phyloP scores from a whole-genome alignment of 2,113 vertebrate genomes.

The Anolis carolinensis region DNA sequence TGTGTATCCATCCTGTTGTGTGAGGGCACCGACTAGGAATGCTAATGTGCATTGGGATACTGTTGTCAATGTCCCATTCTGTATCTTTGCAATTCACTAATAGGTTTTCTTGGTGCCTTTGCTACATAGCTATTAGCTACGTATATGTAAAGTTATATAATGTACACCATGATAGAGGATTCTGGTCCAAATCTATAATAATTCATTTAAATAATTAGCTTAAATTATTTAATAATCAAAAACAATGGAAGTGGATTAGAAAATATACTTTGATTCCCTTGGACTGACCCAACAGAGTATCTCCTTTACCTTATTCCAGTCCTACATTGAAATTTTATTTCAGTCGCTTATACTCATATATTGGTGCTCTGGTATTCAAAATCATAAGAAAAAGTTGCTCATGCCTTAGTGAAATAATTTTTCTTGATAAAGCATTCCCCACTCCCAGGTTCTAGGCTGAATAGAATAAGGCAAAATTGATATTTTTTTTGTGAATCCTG shows the following conservation, averaged over 20 bases:
- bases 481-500: slow-evolving; percentile 65
- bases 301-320: background rate
- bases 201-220: background rate
- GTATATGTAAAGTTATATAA: background rate
- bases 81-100: too few relatives aligned
- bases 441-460: slow-evolving; percentile 50
- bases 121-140: too few relatives aligned
- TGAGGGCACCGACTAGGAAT: too few relatives aligned
- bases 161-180: background rate
- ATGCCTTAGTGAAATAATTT: slow-evolving; percentile 52
- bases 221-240: too few relatives aligned
- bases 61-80: too few relatives aligned
- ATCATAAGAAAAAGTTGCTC: slow-evolving; percentile 42
- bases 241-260: background rate
- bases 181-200: background rate
- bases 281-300: background rate
- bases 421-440: slow-evolving; percentile 9
- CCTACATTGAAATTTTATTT: slow-evolving; percentile 43
- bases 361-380: slow-evolving; percentile 48
- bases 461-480: slow-evolving; percentile 48
- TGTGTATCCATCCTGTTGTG: too few relatives aligned
- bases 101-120: too few relatives aligned
- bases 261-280: background rate
- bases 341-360: slow-evolving; percentile 57
- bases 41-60: too few relatives aligned